Percentiles rank a stretch among this genome's conserved stretches.
Evolutionary conservation across 2,797 vertebrate genomes (phyloP).

Genomic region (Phataginus tetradactyla): DNA sequence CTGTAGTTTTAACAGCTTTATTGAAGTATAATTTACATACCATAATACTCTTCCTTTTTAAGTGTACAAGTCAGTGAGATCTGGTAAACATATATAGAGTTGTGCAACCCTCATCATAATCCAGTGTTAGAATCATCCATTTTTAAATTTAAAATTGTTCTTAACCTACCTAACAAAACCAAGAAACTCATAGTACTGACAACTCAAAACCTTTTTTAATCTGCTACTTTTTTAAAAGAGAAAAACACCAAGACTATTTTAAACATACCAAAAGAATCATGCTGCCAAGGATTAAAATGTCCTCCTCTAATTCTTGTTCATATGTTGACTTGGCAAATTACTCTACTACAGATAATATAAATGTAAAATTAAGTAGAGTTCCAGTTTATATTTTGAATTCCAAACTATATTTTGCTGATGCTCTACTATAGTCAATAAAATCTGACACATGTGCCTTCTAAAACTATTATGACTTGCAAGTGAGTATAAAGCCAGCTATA

Average conservation of each 20-base stretch:
- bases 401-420: conserved; percentile 17
- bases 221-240: neutral
- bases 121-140: neutral
- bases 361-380: neutral
- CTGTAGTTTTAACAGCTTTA: neutral
- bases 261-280: neutral
- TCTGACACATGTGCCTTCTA: neutral
- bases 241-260: neutral
- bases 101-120: neutral
- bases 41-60: neutral
- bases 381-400: conserved; percentile 32
- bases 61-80: neutral
- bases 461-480: neutral
- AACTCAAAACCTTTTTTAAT: neutral
- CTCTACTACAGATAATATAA: neutral
- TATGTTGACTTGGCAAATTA: neutral
- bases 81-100: neutral
- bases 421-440: neutral
- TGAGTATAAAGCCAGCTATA: neutral
- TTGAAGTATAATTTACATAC: neutral
- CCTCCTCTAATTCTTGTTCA: neutral
- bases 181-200: neutral
- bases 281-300: neutral
- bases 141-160: neutral
- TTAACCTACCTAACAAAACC: neutral